Evolutionary conservation across 1,140 invertebrate genomes (phyloP).

Genomic region (Dysdera silvatica): DNA sequence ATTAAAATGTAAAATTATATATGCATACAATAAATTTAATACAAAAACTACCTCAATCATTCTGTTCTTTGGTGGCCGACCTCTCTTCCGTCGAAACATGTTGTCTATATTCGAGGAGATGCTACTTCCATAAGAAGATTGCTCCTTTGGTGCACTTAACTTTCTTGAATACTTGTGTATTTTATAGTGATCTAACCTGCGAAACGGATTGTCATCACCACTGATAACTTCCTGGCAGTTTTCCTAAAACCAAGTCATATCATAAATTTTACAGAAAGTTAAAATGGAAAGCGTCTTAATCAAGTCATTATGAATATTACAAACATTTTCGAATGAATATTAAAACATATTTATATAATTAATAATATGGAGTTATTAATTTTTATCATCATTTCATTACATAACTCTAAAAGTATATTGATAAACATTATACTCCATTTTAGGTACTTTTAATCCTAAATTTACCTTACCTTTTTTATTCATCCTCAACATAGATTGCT

Average conservation of each 20-base stretch:
- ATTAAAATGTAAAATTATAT: neutral
- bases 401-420: no score
- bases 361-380: no score
- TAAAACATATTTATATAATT: no score
- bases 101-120: slow-evolving; percentile 63
- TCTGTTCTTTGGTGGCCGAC: slow-evolving; percentile 81
- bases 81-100: slow-evolving; percentile 72
- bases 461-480: no score
- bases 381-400: no score
- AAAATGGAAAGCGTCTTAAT: no score
- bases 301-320: no score
- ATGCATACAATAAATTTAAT: neutral
- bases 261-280: no score
- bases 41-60: slow-evolving; percentile 61
- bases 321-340: no score
- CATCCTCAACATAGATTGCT: no score
- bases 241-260: slow-evolving; percentile 66
- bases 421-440: no score
- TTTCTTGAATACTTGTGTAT: slow-evolving; percentile 65
- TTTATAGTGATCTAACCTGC: slow-evolving; percentile 78
- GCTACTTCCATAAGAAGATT: slow-evolving; percentile 16
- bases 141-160: slow-evolving; percentile 49
- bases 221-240: slow-evolving; percentile 76
- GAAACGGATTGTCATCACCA: slow-evolving; percentile 71
- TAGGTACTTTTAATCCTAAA: no score